Conservation (phyloP, 2,888 invertebrate genomes). For the Amiota mariae region DNA sequence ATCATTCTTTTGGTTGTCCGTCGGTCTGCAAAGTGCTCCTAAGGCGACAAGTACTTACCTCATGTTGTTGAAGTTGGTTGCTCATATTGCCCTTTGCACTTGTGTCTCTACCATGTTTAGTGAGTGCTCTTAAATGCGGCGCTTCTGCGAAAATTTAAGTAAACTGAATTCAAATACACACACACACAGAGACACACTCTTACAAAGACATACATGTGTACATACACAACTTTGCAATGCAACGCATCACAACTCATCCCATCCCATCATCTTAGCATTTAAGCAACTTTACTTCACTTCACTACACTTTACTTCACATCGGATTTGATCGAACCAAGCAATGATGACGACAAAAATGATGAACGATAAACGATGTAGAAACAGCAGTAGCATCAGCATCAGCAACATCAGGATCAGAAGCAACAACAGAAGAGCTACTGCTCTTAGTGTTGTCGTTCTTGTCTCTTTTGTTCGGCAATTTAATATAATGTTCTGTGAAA, state of each 20-base stretch:
- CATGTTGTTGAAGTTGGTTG: slow-evolving; percentile 6
- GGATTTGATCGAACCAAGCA: slow-evolving; percentile 30
- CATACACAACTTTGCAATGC: neutral
- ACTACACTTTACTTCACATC: slow-evolving; percentile 9
- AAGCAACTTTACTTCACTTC: neutral
- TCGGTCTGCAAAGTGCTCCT: slow-evolving; percentile 12
- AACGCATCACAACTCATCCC: neutral
- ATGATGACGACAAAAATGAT: slow-evolving; percentile 35
- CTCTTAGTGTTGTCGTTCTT: neutral
- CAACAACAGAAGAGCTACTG: neutral
- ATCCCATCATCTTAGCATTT: neutral
- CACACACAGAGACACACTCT: slow-evolving; percentile 1
- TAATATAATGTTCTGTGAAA: slow-evolving; percentile 30
- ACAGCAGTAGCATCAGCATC: neutral
- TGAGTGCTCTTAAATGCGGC: slow-evolving; percentile 18
- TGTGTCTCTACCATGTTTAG: neutral
- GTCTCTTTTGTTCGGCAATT: slow-evolving; percentile 26
- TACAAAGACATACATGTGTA: neutral
- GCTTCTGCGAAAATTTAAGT: slow-evolving; percentile 25
- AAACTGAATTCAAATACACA: slow-evolving; percentile 20
- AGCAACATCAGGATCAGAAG: neutral
- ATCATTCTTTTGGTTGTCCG: neutral
- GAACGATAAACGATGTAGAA: slow-evolving; percentile 30
- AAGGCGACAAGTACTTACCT: slow-evolving; percentile 18
- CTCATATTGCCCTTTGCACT: neutral